Base-by-base conservation (phyloP, 2,797 vertebrate species). In the Parotocinclus haroldoi region DNA sequence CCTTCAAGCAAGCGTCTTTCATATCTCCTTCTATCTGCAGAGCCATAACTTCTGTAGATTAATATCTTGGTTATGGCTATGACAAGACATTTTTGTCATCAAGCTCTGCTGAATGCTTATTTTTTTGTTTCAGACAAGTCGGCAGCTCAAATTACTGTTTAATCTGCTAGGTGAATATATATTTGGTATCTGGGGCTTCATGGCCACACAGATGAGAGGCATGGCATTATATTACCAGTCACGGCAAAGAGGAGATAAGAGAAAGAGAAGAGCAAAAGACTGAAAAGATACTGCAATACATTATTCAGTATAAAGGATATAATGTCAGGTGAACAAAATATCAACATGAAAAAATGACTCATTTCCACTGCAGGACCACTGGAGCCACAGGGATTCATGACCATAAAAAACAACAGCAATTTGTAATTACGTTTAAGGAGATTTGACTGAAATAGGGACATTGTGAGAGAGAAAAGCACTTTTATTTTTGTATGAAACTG, bases 111-210 rank as follows among this genome's bases (percentile, higher is more conserved):
- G 72, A 45, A 58, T 55, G 49, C 66, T 71, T 70, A 75, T 73
- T 56, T 73, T 75, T 73, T 72, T 48, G 50, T 69, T 72, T 73
- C 63, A 73, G 72, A 77, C 61, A 77, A 60, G 77, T 55, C 53
- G 77, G 68, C 13, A 13, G 69, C 57, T 74, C 36, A 74, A 72
- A 72, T 79, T 64, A 70, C 45, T 48, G 52, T 72, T 72, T 70
- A 63, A 72, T 72, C 69, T 44, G 8, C 7, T 50, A 56, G 63
- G 76, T 76, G 57, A 75, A 76, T 74, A 72, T 72, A 48, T 76
- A 72, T 74, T 66, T 72, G 62, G 51, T 63, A 66, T 64, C 77
- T 61, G 9, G 68, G 55, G 66, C 48, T 62, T 70, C 61, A n/a
- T 55, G 66, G 72, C 63, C 74, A 60, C 52, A 46, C 42, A 17